phyloP scores from a whole-genome alignment of 2,113 vertebrate species.

The Campylomormyrus numenius region DNA sequence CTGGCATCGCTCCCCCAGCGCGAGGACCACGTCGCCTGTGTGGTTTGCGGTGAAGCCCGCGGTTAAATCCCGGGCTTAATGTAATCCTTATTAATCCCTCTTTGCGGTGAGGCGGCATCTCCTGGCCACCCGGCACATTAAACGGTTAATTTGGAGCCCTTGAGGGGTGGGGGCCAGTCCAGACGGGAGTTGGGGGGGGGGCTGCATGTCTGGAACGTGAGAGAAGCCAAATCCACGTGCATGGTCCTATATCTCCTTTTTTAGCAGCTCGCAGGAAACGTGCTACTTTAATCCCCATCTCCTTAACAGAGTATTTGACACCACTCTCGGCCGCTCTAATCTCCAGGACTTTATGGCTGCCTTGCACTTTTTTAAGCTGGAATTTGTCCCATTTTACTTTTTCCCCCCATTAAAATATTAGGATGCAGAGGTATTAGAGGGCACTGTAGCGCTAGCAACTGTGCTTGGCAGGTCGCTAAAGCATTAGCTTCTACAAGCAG shows the following conservation, averaged over 20 bases:
- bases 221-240: constrained; percentile 48
- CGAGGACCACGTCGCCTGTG: constrained; percentile 37
- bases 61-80: constrained; percentile 62
- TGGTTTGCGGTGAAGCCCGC: constrained; percentile 49
- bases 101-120: constrained; percentile 55
- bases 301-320: neutral
- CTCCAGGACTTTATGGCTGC: neutral
- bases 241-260: neutral
- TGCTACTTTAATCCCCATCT: neutral
- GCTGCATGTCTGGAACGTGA: constrained; percentile 52
- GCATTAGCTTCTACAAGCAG: neutral
- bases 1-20: constrained; percentile 16
- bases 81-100: constrained; percentile 62
- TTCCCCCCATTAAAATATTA: constrained; percentile 1
- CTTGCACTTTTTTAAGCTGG: neutral
- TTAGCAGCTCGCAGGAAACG: neutral
- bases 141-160: constrained; percentile 48
- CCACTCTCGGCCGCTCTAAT: neutral
- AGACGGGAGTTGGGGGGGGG: constrained; percentile 37
- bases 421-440: neutral
- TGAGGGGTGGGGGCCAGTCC: constrained; percentile 45
- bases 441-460: neutral
- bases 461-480: neutral
- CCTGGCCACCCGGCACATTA: constrained; percentile 46
- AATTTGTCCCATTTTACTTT: neutral